Base-by-base conservation (phyloP, 2,797 vertebrate genomes). In the Dipus sagitta region DNA sequence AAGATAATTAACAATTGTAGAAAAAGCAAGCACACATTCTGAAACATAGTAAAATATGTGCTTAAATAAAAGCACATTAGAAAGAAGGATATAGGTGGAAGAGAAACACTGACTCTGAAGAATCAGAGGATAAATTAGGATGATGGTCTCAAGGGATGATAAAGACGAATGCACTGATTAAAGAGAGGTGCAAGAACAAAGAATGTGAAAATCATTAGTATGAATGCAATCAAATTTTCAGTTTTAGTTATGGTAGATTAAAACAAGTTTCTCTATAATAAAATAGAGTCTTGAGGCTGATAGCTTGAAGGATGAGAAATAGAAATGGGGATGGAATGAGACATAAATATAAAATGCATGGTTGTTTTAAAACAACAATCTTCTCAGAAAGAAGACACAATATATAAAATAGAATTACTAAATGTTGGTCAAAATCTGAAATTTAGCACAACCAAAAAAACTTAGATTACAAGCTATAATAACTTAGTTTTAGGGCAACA, bases 361-460 rank as follows among this genome's bases (percentile, higher is more conserved):
- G 38, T 38, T 38, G 38, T 6, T 38, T 38, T 38, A 38, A 38
- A 38, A 38, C 38, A 38, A 38, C 38, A 38, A 38, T 38, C 38
- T 38, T 38, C 38, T 38, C 6, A 38, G 38, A 64, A 30, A 78
- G 4, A 83, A 84, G 54, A 77, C 32, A 24, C 84, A 7, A 12
- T 23, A 72, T 26, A 4, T 42, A 78, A 85, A 78, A 72, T 72
- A 58, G 3, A 28, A 42, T 78, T 72, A 13, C 10, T 79, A 17
- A 84, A 72, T 6, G 64, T 13, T 38, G 11, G 24, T 79, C 26
- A 90, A 84, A 26, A 52, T 38, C 28, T 28, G 83, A 83, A 32
- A 76, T 62, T 93, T 76, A 71, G 21, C 24, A 88, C 34, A 78
- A 92, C 32, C 38, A 72, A 71, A 62, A 62, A 88, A 38, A 34